A percentile compares a stretch with the other conserved stretches of the same genome.
Evolutionary conservation across 2,113 vertebrate species (phyloP).

Genomic region (Calypte anna): DNA sequence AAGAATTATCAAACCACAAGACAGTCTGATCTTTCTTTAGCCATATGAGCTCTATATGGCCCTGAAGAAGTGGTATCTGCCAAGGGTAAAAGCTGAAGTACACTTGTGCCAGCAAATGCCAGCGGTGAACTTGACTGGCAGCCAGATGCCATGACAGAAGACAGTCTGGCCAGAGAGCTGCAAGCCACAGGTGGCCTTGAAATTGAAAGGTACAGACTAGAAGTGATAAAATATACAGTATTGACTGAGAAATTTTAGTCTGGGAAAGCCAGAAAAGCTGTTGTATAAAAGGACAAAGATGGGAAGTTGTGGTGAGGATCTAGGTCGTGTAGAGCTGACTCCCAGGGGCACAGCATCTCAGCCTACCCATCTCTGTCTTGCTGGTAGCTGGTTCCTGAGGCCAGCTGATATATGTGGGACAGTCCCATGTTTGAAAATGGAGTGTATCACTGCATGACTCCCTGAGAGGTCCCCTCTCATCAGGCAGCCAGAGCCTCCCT

Average conservation of each 20-base stretch:
- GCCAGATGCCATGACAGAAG: not conserved
- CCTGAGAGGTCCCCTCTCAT: not conserved
- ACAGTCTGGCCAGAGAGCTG: not conserved
- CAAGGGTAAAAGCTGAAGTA: not conserved
- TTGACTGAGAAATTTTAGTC: not conserved
- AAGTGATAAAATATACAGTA: not conserved
- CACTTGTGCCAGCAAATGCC: not conserved
- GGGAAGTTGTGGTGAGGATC: not conserved
- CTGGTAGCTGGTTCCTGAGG: not conserved
- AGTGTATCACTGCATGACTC: fast-evolving
- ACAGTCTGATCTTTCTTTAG: not conserved
- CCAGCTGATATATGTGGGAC: not conserved
- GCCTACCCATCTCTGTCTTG: not conserved
- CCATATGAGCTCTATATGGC: fast-evolving
- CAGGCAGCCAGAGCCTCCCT: not conserved
- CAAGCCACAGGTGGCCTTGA: not conserved
- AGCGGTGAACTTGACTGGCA: not conserved
- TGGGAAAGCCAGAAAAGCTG: not conserved
- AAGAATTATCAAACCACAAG: not conserved
- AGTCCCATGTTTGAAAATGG: not conserved
- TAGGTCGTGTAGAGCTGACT: not conserved
- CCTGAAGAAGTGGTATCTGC: not conserved
- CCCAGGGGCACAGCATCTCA: not conserved
- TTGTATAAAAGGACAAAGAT: not conserved
- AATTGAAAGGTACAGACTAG: not conserved